Evolutionary conservation across 2,888 invertebrate genomes (phyloP).

Genomic region (Julus scanicus): DNA sequence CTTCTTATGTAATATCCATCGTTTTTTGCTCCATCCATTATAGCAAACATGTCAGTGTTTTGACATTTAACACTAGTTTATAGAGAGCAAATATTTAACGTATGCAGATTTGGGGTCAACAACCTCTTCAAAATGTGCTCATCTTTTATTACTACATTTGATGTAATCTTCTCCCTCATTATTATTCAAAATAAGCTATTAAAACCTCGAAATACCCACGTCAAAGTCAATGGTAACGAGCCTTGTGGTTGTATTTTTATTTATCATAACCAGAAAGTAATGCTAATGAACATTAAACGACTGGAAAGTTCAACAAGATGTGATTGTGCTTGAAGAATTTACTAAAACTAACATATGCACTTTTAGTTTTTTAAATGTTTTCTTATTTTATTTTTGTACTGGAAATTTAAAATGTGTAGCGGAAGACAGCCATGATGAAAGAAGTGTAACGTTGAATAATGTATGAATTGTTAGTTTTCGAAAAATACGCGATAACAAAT

Average conservation of each 20-base stretch:
- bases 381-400: not conserved
- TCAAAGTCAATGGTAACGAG: not conserved
- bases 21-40: not conserved
- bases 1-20: not conserved
- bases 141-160: conserved; percentile 23
- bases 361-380: not conserved
- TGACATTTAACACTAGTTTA: not conserved
- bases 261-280: conserved; percentile 2
- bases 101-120: not conserved
- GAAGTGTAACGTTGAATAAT: too few relatives aligned
- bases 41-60: not conserved
- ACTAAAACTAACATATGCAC: too few relatives aligned
- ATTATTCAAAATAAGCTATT: conserved; percentile 16
- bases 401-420: not conserved
- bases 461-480: too few relatives aligned
- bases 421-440: not conserved
- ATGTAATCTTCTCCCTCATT: not conserved
- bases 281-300: not conserved
- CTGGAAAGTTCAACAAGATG: not conserved
- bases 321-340: not conserved
- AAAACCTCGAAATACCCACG: not conserved
- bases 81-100: not conserved
- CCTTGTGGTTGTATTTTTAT: not conserved
- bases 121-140: not conserved
- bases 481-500: too few relatives aligned